Percentiles rank a stretch among this genome's conserved stretches.
Evolutionary conservation across 2,888 invertebrate species (phyloP).

Genomic region (Polydrusus cervinus): DNA sequence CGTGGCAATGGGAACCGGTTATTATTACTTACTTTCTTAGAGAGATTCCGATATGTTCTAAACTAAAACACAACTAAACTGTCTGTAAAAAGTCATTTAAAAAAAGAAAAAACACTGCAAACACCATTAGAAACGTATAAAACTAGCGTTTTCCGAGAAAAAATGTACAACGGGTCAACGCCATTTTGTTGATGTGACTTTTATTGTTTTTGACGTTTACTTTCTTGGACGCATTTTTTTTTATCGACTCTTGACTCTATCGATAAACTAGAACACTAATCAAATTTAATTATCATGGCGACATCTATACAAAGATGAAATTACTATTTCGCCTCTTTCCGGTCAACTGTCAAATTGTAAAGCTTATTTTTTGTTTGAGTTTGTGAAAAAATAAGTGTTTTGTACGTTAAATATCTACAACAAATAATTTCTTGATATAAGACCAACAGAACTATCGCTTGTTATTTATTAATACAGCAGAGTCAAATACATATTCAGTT

Average conservation of each 20-base stretch:
- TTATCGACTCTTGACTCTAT: background rate
- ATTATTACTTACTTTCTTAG: slow-evolving; percentile 57
- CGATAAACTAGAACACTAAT: slow-evolving; percentile 8
- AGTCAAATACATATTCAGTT: too few species aligned
- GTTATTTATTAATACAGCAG: too few species aligned
- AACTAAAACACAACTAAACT: slow-evolving; percentile 54
- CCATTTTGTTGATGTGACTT: slow-evolving; percentile 49
- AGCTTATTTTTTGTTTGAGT: too few species aligned
- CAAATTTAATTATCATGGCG: background rate
- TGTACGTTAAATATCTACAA: too few species aligned
- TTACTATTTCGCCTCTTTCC: background rate
- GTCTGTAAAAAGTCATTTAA: slow-evolving; percentile 57
- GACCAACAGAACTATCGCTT: too few species aligned
- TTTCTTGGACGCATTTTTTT: slow-evolving; percentile 6
- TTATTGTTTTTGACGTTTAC: background rate
- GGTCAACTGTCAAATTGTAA: too few species aligned
- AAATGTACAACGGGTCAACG: slow-evolving; percentile 47
- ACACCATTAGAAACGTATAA: slow-evolving; percentile 42
- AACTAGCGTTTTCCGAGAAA: slow-evolving; percentile 22
- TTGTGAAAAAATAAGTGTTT: too few species aligned
- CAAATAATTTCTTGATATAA: too few species aligned
- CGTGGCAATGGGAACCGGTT: slow-evolving; percentile 48
- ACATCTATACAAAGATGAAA: background rate
- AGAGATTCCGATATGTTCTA: slow-evolving; percentile 41
- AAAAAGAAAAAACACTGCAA: slow-evolving; percentile 53